Base-by-base conservation (phyloP, 2,113 vertebrate genomes). In the Manacus vitellinus region DNA sequence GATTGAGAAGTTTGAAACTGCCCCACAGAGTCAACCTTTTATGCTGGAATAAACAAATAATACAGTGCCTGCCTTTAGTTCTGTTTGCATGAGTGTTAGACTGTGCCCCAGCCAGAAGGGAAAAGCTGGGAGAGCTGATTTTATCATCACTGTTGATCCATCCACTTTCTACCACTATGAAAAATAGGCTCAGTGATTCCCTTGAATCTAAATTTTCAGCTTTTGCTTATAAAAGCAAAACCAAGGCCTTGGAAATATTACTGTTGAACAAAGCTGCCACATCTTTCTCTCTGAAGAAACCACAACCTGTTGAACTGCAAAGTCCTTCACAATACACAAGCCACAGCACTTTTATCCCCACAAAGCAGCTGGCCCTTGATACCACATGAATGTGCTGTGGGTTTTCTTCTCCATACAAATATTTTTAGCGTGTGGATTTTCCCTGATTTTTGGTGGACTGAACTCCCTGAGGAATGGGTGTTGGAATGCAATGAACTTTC, bases 181-280 rank as follows among this genome's bases (percentile, higher is more conserved):
- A 74, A 83, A 91, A 49, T 4, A 77, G 51, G 30, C 43, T 86
- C 33, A 61, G 52, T 31, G 31, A 86, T 61, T 77, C 37, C 43
- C 81, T 74, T 52, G 61, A 49, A 33, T 78, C 51, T 24, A 44
- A 81, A 76, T 84, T 52, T 63, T 63, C 47, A 77, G 39, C 37
- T 88, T 96, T 88, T 83, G 35, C 39, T 95, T 81, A 67, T 28
- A 55, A 75, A 89, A 92, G 59, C 71, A 88, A 90, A 93, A 37
- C 23, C 28, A 70, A 83, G 19, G 35, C 71, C 56, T 77, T 80
- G 13, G 46, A 88, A 88, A 51, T 39, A 39, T 4, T 58, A 21
- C 28, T 76, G 31, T 49, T 61, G 25, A 56, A 61, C 74, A 94
- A 59, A 55, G 16, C 55, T 59, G 39, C 43, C 72, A 67, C 68